Evolutionary conservation across 1,140 invertebrate genomes (phyloP), one percentile per base, ranked within the genome.

Genomic region (Drosophila neocordata): DNA sequence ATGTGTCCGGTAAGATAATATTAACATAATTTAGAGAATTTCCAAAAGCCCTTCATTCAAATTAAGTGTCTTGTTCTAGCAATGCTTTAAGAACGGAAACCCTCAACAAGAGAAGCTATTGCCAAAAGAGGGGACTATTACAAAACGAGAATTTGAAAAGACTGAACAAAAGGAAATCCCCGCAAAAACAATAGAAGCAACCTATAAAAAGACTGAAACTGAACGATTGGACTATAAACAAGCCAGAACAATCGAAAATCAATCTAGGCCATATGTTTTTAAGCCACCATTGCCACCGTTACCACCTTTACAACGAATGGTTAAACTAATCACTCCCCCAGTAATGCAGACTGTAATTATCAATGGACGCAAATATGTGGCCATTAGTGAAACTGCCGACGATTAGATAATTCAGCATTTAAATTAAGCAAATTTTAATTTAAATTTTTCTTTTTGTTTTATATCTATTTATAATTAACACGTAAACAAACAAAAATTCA

Each of bases 331-430:
- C 13, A 82, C 41, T 1, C 62, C 65, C 8, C 68, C 63, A 3
- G 0, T 83, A 1, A 83, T 83, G 79, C 61, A 83, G 64, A 56
- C 35, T 8, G 71, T 83, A 2, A 0, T 61, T 1, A 65, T 79
- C n/a, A 76, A 69, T 11, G 63, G 62, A 8, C 72, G 68, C 20
- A 84, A 83, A 62, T 83, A 79, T 24, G 67, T 83, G 34, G 75
- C 79, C 4, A 31, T 82, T 0, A 75, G 67, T 60, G 75, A 53
- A 3, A 67, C 74, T 22, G 79, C 79, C 4, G 64, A 78, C 13
- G 24, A 48, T 62, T 57, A 41, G 24, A 24, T 6, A 6, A 20
- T 11, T 51, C 2, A 12, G 12, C 52, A 41, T 22, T 22, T n/a
- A 12, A 12, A 56, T 22, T 8, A 15, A 3, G 1, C 22, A 24